Base-by-base conservation (phyloP, 2,113 vertebrate genomes). In the Synchiropus splendidus region DNA sequence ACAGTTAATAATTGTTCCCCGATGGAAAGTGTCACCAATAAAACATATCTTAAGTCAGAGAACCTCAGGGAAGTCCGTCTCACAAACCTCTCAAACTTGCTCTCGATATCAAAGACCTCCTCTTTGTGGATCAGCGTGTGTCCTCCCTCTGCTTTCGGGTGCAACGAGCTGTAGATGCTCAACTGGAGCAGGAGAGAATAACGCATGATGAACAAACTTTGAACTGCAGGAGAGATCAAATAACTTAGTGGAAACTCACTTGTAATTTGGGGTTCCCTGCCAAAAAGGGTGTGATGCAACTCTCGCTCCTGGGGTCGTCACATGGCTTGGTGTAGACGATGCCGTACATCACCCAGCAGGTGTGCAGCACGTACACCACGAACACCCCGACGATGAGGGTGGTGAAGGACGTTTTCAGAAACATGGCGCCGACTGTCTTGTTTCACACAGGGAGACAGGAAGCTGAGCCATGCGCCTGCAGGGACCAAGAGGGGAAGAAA, bases 291-390 rank as follows among this genome's bases (percentile, higher is more conserved):
- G 75, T 87, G 56, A 97, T 87, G 45, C 94, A 97, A 46, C 73
- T 87, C 9, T 70, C 80, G 48, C 57, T 31, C 35, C 45, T 59
- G 45, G 72, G 72, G 11, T 10, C 58, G 8, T 85, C 82, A 55
- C 94, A 98, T 13, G 94, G 92, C 63, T 90, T 89, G 6, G 92
- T 97, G 78, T 92, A 91, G 39, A 96, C 89, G 10, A 98, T 98
- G 39, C 94, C 92, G 33, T 90, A 97, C 94, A 97, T 97, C 42
- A 98, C 92, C 94, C 94, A 96, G 82, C 92, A 97, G 55, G 94
- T 98, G 80, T 98, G 94, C 52, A 83, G 85, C 72, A 97, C 90
- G 36, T 98, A 98, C 17, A 93, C 88, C 49, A 89, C 85, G 64
- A 96, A 98, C 45, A 94, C 85, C 38, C 92, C 94, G 64, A 97